phyloP scores from a whole-genome alignment of 2,113 vertebrate species.

The Coryphaenoides rupestris region DNA sequence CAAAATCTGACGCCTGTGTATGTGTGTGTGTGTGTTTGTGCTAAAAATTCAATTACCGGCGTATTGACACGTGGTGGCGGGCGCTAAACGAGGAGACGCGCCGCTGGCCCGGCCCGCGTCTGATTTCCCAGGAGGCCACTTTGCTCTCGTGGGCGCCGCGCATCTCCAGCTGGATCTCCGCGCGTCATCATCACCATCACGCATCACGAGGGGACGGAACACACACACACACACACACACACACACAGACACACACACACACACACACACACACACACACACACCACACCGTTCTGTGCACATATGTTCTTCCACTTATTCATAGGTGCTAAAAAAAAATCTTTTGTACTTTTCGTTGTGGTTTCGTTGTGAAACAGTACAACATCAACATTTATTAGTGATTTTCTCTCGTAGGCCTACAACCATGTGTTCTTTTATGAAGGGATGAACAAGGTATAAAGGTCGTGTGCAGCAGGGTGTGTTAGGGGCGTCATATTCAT shows the following conservation, averaged over 20 bases:
- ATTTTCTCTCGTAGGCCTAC: no score
- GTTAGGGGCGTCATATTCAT: no score
- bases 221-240: conserved; percentile 53
- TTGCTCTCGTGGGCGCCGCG: conserved; percentile 80
- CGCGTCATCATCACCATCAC: conserved; percentile 47
- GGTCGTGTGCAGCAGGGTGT: no score
- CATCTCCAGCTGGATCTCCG: conserved; percentile 84
- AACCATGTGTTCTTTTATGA: no score
- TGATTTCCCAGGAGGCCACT: conserved; percentile 92
- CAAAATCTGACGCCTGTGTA: conserved; percentile 79
- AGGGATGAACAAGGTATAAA: no score
- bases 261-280: neutral
- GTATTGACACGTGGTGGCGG: conserved; percentile 97
- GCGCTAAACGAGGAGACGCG: conserved; percentile 93
- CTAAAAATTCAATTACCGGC: conserved; percentile 99
- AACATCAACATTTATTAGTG: no score
- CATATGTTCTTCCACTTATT: no score
- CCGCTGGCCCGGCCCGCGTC: conserved; percentile 66
- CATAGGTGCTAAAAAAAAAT: no score
- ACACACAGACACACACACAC: conserved; percentile 16
- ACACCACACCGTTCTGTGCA: no score
- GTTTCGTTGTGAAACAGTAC: no score
- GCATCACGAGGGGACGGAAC: conserved; percentile 44
- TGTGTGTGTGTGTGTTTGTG: conserved; percentile 96
- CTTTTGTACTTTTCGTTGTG: no score